These are phyloP conservation scores for Porphyrio hochstetteri DNA, from an alignment of 2,113 vertebrate genomes.

Conservation along the genomic window DNA sequence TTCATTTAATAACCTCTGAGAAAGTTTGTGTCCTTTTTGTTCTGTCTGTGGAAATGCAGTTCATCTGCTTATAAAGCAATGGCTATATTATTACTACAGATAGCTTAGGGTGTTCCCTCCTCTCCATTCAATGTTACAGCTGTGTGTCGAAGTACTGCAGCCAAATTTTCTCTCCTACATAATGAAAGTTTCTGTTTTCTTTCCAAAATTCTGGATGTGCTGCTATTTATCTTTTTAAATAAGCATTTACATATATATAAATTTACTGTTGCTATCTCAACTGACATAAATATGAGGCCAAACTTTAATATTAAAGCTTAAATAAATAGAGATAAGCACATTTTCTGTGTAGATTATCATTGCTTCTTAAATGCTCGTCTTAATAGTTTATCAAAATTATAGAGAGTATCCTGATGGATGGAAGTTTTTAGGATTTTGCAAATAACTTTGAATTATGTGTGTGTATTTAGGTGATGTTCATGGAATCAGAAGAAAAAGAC, in stretches of 20 bases:
- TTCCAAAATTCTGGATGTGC: not conserved
- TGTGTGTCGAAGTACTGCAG: not conserved
- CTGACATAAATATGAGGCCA: not conserved
- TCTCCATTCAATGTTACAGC: not conserved
- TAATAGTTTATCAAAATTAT: not conserved
- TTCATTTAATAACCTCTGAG: not conserved
- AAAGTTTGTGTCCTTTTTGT: not conserved
- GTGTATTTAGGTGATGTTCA: not conserved
- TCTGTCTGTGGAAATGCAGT: not conserved
- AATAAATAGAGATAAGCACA: not conserved
- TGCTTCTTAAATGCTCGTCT: not conserved
- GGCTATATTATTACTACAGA: not conserved
- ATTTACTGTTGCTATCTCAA: not conserved
- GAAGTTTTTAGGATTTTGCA: not conserved
- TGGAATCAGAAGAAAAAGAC: not conserved
- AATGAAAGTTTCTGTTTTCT: not conserved
- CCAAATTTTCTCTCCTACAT: not conserved
- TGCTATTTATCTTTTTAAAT: not conserved
- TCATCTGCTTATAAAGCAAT: not conserved
- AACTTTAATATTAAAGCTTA: not conserved
- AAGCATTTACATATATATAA: not conserved
- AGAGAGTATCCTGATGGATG: not conserved
- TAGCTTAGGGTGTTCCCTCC: not conserved
- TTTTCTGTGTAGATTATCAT: not conserved
- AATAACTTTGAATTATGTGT: not conserved